Base-by-base conservation (phyloP, 2,888 invertebrate genomes). In the Kuschelorhynchus macadamiae region DNA sequence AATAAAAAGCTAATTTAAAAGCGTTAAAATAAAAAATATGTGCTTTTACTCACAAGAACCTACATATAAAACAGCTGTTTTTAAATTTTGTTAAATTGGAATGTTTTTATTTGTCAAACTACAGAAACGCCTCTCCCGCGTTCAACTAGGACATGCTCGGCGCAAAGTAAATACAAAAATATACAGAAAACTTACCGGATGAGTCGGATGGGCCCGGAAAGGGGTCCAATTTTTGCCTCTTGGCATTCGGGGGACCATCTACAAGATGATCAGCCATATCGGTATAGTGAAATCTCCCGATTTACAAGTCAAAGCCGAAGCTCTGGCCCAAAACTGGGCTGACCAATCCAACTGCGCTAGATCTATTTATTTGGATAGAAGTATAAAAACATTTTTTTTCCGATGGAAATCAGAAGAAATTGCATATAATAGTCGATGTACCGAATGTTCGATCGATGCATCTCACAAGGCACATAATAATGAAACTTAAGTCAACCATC, bases 201-300 rank as follows among this genome's bases (percentile, higher is more conserved):
- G 91, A 88, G 85, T 93, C 93, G 78, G 92, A 90, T 80, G 92
- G 89, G 83, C 91, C 91, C 87, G 92, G 92, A 85, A 92, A 92
- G 82, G 83, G 91, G 89, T 87, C 92, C 86, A 96, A 91, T 88
- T 96, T 96, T 84, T 92, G 92, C 91, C 96, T 92, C 91, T 97
- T 96, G 85, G 84, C 82, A 84, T 92, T 95, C 86, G 96, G 95
- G 90, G 96, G 96, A 87, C 96, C 96, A 88, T 95, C 95, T 86
- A 91, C 91, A 85, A 94, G 90, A 88, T 94, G 94, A 90, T 96
- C 96, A 88, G 95, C 95, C 96, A 96, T 96, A 79, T 80, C 80
- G 78, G 77, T 78, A 77, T 76, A 72, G 73, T 76, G 74, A 78
- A 79, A 78, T 81, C 80, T 80, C 41, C 86, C 88, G 88, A 88